Conservation (phyloP, 2,888 invertebrate species). For the Biston stratarius region DNA sequence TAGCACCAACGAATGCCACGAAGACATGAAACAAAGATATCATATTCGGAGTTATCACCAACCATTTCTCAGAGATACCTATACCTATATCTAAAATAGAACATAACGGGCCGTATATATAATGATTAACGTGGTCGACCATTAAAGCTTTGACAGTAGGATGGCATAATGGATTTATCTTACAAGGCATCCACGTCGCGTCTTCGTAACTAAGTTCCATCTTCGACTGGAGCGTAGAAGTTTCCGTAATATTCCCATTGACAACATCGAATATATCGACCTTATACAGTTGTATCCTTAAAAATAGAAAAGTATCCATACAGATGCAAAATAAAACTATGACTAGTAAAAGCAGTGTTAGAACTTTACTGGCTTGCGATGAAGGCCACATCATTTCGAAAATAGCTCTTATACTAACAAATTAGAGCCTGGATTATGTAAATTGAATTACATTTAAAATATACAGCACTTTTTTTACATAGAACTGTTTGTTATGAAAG, state of each 20-base stretch:
- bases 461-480: constrained; percentile 14
- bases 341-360: constrained; percentile 85
- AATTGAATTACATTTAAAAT: constrained; percentile 24
- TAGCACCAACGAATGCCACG: constrained; percentile 91
- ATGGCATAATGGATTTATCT: constrained; percentile 91
- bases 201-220: constrained; percentile 76
- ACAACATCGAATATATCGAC: constrained; percentile 76
- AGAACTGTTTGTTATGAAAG: constrained; percentile 26
- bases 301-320: constrained; percentile 91
- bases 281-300: constrained; percentile 90
- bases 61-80: constrained; percentile 86
- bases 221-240: constrained; percentile 60
- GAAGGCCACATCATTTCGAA: constrained; percentile 89
- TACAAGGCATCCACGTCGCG: constrained; percentile 88
- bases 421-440: constrained; percentile 18
- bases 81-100: constrained; percentile 89
- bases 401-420: constrained; percentile 24
- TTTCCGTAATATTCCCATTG: constrained; percentile 55
- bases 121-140: constrained; percentile 94
- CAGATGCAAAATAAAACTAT: constrained; percentile 88
- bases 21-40: constrained; percentile 93
- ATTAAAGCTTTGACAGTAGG: constrained; percentile 94
- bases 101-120: constrained; percentile 93
- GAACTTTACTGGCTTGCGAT: constrained; percentile 90
- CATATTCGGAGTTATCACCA: constrained; percentile 92